Percentiles rank a stretch among this genome's conserved stretches.
phyloP scores from a whole-genome alignment of 2,113 vertebrate species.

The Psettodes erumei region DNA sequence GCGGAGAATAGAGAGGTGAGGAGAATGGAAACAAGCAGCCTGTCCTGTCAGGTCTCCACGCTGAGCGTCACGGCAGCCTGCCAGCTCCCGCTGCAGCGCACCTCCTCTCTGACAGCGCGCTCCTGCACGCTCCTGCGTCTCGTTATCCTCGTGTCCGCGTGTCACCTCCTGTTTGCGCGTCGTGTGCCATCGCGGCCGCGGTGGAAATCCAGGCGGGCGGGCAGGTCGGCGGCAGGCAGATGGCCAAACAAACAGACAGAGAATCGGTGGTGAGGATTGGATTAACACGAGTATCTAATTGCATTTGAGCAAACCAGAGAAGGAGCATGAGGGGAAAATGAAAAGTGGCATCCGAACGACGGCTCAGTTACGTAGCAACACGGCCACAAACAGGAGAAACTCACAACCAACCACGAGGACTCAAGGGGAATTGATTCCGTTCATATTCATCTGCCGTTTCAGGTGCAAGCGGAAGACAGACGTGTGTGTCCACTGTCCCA shows the following conservation, averaged over 20 bases:
- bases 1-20: background rate
- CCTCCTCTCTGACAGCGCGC: conserved; percentile 19
- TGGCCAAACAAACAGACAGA: conserved; percentile 58
- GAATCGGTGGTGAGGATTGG: conserved; percentile 45
- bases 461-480: too few species aligned
- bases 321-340: conserved; percentile 50
- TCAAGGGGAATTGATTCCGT: too few species aligned
- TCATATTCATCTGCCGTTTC: too few species aligned
- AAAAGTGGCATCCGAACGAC: conserved; percentile 41
- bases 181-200: conserved; percentile 28
- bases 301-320: conserved; percentile 66
- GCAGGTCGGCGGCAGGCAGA: conserved; percentile 55
- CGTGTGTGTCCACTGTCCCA: too few species aligned
- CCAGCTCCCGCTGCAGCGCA: conserved; percentile 16
- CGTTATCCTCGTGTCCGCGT: conserved; percentile 2
- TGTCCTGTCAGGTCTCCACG: conserved; percentile 25
- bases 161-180: conserved; percentile 38
- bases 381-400: conserved; percentile 1
- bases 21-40: conserved; percentile 29
- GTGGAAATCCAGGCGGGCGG: conserved; percentile 40
- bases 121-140: conserved; percentile 20
- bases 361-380: conserved; percentile 44
- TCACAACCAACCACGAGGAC: background rate
- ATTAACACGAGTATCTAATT: conserved; percentile 70
- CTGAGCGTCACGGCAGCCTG: conserved; percentile 41